These are phyloP conservation scores for Mantis religiosa DNA, from an alignment of 2,888 invertebrate genomes.

Conservation along the genomic window DNA sequence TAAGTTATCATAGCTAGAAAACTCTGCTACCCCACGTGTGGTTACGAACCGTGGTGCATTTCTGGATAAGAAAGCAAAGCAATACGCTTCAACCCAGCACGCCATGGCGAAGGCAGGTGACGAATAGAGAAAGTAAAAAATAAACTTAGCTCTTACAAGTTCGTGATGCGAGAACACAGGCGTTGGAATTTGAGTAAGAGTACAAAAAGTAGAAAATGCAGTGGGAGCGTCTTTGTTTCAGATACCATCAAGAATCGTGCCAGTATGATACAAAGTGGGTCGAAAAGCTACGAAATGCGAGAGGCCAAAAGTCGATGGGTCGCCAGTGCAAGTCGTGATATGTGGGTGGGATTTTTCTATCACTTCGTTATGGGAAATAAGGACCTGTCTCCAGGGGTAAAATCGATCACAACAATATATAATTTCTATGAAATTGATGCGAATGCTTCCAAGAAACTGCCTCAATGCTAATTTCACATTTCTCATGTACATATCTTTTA, in stretches of 20 bases:
- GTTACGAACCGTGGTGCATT: too few relatives aligned
- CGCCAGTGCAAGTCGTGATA: background rate
- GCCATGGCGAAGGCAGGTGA: too few relatives aligned
- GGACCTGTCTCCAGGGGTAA: background rate
- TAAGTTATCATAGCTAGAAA: too few relatives aligned
- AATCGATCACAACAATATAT: background rate
- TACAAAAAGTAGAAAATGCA: background rate
- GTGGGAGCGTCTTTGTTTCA: background rate
- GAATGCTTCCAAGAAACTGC: background rate
- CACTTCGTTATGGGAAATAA: background rate
- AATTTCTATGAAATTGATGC: background rate
- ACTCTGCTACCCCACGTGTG: too few relatives aligned
- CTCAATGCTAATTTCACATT: too few relatives aligned
- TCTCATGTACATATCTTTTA: too few relatives aligned
- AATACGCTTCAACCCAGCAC: too few relatives aligned
- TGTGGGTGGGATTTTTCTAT: background rate
- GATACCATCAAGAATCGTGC: background rate
- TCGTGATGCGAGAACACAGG: background rate
- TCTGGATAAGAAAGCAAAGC: too few relatives aligned
- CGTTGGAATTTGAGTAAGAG: background rate
- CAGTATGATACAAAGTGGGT: background rate
- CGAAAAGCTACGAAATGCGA: background rate
- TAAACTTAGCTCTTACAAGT: too few relatives aligned
- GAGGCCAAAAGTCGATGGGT: background rate
- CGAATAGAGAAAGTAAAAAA: too few relatives aligned